These are phyloP conservation scores for Saccostrea echinata DNA, from an alignment of 1,140 invertebrate genomes.

Conservation along the genomic window DNA sequence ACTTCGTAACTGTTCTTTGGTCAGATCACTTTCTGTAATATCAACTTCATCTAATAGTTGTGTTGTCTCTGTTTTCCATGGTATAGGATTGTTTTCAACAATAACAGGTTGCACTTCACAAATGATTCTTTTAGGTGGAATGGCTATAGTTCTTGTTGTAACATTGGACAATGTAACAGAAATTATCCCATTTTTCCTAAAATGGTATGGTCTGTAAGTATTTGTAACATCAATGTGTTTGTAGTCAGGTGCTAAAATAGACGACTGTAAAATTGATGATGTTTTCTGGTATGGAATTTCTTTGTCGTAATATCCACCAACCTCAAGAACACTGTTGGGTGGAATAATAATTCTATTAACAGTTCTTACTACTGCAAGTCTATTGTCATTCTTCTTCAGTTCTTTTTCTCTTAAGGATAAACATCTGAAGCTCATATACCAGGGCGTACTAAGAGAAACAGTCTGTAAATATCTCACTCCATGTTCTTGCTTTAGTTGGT, in stretches of 20 bases:
- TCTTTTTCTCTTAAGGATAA: slow-evolving; percentile 44
- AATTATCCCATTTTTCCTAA: slow-evolving; percentile 19
- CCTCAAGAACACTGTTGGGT: slow-evolving; percentile 37
- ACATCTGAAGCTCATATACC: slow-evolving; percentile 54
- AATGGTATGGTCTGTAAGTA: slow-evolving; percentile 24
- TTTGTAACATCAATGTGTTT: not conserved
- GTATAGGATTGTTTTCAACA: not conserved
- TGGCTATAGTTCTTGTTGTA: slow-evolving; percentile 38
- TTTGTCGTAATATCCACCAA: slow-evolving; percentile 45
- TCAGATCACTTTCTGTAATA: slow-evolving; percentile 39
- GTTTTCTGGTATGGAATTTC: slow-evolving; percentile 37
- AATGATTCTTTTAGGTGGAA: slow-evolving; percentile 44
- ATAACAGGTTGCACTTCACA: slow-evolving; percentile 51
- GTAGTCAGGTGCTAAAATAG: slow-evolving; percentile 17
- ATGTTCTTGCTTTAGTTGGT: not conserved
- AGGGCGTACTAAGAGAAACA: slow-evolving; percentile 33
- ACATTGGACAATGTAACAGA: slow-evolving; percentile 41
- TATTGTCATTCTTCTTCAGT: too few species aligned
- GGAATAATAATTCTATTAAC: slow-evolving; percentile 45
- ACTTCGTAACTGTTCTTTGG: slow-evolving; percentile 21
- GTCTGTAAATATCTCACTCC: slow-evolving; percentile 49
- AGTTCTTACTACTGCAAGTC: slow-evolving; percentile 47
- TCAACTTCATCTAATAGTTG: slow-evolving; percentile 28
- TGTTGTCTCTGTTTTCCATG: not conserved
- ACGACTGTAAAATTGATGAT: too few species aligned